Evolutionary conservation across 2,113 vertebrate genomes (phyloP), one percentile per base, ranked within the genome.

Genomic region (Steatornis caripensis): DNA sequence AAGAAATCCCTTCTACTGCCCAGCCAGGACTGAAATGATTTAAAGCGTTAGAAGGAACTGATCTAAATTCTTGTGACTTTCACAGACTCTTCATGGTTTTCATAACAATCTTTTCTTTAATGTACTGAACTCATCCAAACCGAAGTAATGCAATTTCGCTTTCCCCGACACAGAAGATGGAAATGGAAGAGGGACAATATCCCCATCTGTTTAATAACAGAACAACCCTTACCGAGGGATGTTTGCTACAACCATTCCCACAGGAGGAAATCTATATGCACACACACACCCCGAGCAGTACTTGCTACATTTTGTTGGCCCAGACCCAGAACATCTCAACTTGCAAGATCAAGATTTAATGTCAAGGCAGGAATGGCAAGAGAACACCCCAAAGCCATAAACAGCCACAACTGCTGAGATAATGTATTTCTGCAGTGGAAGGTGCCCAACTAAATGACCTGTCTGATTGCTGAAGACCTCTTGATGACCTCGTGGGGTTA

Each of bases 171-270:
- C 15, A 57, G 75, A 71, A 58, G 39, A 87, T 29, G 51, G 72
- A 70, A 94, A 46, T 58, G 72, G 78, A 69, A 84, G 62, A 72
- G 48, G 57, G 79, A 90, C 48, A 57, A 53, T 17, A 87, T 95
- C 54, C 49, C 49, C 66, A 69, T 72, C 66, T 88, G 88, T 93
- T 96, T 95, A 85, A 92, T 83, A 92, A 60, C 74, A 95, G 82
- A 26, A 17, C 16, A 24, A 13, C 58, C 72, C 12, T 39, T 72
- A 41, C 24, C 29, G 45, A 61, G 57, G 48, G 39, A 48, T 83
- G 71, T 69, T 80, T 92, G 88, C 95, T 72, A 12, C 53, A 80
- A 65, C 70, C 34, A 0, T 77, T 88, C 96, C 92, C 92, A 34
- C 3, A 49, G 43, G 75, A 92, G 76, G 66, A 92, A 88, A 88